Evolutionary conservation across 37 sponge, comb jelly and placozoan species (phyloP), one percentile per base, ranked within the genome.

Genomic region (Geodia barretti): DNA sequence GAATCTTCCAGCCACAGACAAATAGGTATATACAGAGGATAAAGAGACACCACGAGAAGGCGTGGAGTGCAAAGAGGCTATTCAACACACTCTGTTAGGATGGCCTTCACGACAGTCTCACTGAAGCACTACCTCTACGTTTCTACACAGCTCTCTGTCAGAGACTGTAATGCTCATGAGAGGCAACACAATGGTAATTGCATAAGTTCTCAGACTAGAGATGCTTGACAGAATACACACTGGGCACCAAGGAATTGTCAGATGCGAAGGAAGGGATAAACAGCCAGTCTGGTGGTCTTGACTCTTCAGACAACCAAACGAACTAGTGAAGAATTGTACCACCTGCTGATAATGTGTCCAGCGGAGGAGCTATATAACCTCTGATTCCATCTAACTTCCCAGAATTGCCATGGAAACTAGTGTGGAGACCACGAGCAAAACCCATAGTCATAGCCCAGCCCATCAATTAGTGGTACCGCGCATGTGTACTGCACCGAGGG

Each of bases 181-280:
- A 32, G 74, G 79, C 30, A 19, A 8, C 78, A 60, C 62, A 42
- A 74, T n/a, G n/a, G n/a, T n/a, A n/a, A n/a, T 79, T 28, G 76
- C 87, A 33, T 29, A 7, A 58, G 25, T 73, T 5, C 68, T 87
- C n/a, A 42, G 78, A 64, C 24, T 24, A 29, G 80, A 79, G 54
- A 80, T 58, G 38, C 41, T 87, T 64, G 39, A 87, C 17, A 61
- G 65, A 63, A 62, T 87, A 33, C 87, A 87, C 62, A 67, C 19
- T 60, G 87, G 87, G 74, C 81, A 79, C 29, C 81, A 80, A 39
- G 87, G 87, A 14, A 79, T 74, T 39, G n/a, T 76, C 64, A 79
- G 80, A 58, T 79, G 79, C 63, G 17, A 70, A 39, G 70, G 59
- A 43, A 0, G 78, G 59, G 86, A 74, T 19, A 41, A 70, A n/a